These are phyloP conservation scores for Chironomus striatipennis DNA, from an alignment of 1,140 invertebrate species.

Conservation along the genomic window DNA sequence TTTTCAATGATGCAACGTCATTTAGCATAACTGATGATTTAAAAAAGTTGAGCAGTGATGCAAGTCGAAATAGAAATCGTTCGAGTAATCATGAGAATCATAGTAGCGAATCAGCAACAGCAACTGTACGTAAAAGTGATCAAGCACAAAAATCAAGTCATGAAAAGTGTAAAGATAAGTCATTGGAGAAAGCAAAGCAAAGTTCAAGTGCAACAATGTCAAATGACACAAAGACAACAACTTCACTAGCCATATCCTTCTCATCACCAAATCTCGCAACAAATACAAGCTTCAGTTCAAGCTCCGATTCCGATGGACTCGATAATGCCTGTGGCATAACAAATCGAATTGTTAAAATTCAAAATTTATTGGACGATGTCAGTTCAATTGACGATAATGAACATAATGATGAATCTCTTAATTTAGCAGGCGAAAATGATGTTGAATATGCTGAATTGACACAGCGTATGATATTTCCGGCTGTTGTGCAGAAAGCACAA, in stretches of 20 bases:
- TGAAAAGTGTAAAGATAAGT: neutral
- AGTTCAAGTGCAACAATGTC: constrained; percentile 1
- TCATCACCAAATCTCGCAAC: constrained; percentile 26
- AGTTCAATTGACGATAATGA: constrained; percentile 71
- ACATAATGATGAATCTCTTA: constrained; percentile 53
- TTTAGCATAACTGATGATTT: constrained; percentile 16
- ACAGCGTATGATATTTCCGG: constrained; percentile 35
- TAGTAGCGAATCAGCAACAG: neutral
- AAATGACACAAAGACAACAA: neutral
- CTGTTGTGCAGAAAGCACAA: constrained; percentile 26
- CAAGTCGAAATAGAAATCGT: neutral
- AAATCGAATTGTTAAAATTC: constrained; percentile 25
- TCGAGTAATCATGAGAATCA: neutral
- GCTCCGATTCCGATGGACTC: constrained; percentile 24
- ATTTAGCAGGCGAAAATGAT: constrained; percentile 57
- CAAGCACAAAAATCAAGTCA: neutral
- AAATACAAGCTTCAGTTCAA: neutral
- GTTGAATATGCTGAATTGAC: constrained; percentile 58
- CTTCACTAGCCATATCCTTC: constrained; percentile 23
- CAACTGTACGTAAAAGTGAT: neutral
- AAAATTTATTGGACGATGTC: constrained; percentile 38
- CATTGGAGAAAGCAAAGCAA: constrained; percentile 8
- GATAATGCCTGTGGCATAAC: constrained; percentile 21
- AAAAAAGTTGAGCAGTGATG: constrained; percentile 3
- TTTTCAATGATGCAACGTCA: neutral